Percentiles rank a stretch among this genome's conserved stretches.
Conservation (phyloP, 2,888 invertebrate species). For the Scaptomyza caliginosa region DNA sequence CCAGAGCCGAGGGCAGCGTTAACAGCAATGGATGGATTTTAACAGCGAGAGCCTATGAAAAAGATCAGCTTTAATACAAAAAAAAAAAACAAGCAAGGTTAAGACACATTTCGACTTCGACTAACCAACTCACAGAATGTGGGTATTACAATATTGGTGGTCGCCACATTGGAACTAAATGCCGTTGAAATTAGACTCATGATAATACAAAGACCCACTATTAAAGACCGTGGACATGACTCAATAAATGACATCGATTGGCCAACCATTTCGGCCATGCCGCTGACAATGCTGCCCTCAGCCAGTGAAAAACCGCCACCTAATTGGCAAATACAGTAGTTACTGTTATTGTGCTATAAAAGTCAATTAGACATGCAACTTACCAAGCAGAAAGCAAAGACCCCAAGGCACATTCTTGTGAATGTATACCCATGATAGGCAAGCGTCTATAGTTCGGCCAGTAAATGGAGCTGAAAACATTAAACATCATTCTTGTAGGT, state of each 20-base stretch:
- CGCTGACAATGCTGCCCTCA: slow-evolving; percentile 91
- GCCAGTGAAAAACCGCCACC: slow-evolving; percentile 96
- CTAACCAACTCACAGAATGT: slow-evolving; percentile 89
- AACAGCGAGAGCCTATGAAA: slow-evolving; percentile 87
- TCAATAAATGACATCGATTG: slow-evolving; percentile 87
- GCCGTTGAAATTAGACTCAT: slow-evolving; percentile 90
- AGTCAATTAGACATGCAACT: slow-evolving; percentile 50
- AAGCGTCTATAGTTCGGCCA: slow-evolving; percentile 85
- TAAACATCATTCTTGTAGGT: neutral
- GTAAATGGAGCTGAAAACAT: slow-evolving; percentile 50
- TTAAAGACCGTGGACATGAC: slow-evolving; percentile 85
- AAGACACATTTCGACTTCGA: neutral
- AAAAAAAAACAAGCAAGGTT: no score
- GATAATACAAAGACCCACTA: slow-evolving; percentile 89
- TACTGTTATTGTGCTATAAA: neutral
- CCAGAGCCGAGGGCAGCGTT: slow-evolving; percentile 93
- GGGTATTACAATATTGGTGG: slow-evolving; percentile 93
- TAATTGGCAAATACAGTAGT: slow-evolving; percentile 53
- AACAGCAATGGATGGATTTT: slow-evolving; percentile 92
- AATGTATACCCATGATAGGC: slow-evolving; percentile 92
- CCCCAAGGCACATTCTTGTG: slow-evolving; percentile 94
- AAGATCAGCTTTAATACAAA: neutral
- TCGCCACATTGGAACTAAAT: slow-evolving; percentile 92
- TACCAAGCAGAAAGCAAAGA: slow-evolving; percentile 90
- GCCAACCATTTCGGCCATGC: slow-evolving; percentile 90